Base-by-base conservation (phyloP, 1,140 invertebrate species). In the Matsumurasca onukii region DNA sequence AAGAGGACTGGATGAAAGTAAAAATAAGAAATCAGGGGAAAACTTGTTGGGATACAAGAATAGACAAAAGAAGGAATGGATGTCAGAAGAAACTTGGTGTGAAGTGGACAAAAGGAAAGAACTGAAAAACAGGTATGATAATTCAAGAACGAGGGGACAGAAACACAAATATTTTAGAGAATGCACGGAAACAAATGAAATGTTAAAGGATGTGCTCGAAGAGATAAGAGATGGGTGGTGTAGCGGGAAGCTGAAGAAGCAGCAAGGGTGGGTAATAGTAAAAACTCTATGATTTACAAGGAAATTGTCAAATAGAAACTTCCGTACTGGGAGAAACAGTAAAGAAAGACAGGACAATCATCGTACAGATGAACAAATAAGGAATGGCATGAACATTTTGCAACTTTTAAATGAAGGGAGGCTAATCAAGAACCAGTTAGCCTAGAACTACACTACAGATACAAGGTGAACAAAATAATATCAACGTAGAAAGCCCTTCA, bases 41-140 rank as follows among this genome's bases (percentile, higher is more conserved):
- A 55, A 55, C 24, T 9, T 55, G 12, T 55, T 55, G 51, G 51
- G 51, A 9, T 55, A 55, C 24, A 55, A 22, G 51, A 55, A 55
- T 20, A 55, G 20, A 9, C 51, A 55, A 22, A 55, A 55, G 51
- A 55, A 55, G 20, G 51, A 55, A 20, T 55, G 51, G 15, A 55
- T 55, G 51, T 12, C 24, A n/a, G 51, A 12, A 55, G 51, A 55
- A 55, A 55, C 24, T 20, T 55, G 51, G 51, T 5, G 9, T 55
- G 51, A 55, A 24, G 51, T 55, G 51, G 12, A 13, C 3, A 55
- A 22, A 12, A 55, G 51, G 24, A 20, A 12, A 22, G 51, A 20
- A 5, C 24, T 55, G 34, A 55, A 55, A 55, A 55, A 55, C 5
- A 55, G 24, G 24, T 55, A 55, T 24, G 24, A 55, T 22, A 55